Evolutionary conservation across 2,888 invertebrate species (phyloP), one percentile per base, ranked within the genome.

Genomic region (Oscheius sp.): DNA sequence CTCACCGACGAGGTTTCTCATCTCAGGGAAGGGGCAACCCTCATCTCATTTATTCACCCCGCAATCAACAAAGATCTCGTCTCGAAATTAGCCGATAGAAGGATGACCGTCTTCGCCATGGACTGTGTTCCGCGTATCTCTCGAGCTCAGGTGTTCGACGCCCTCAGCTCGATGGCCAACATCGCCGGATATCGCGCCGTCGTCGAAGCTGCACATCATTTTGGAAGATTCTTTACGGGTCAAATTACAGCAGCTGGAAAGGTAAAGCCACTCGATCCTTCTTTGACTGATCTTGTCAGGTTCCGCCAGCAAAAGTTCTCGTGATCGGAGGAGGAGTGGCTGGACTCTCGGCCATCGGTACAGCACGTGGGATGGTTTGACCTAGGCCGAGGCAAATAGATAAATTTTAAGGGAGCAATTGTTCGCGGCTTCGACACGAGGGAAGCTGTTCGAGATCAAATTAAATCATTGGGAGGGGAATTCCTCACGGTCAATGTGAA

Each of bases 291-390:
- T n/a, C 21, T 61, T 25, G 69, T 2, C 18, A 74, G 88, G 94
- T 95, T 25, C 94, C 94, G 0, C 95, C 95, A 7, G 94, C 94
- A 69, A 94, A 94, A 89, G 93, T 95, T 81, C 90, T 95, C 79
- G 93, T 95, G 46, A 93, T 95, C 83, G 95, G 95, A 77, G 95
- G 94, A 63, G 95, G 95, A 68, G 95, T 95, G 58, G 95, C 95
- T 53, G 95, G 95, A 58, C 90, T 95, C 80, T 93, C 94, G 35
- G 94, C 95, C 29, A 93, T 93, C 68, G 94, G 93, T 29, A 94
- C 94, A 86, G 94, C 95, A 53, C 85, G 93, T 92, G 91, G 93
- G 89, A 94, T 95, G 94, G 84, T 85, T 72, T 23, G 61, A 61
- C 18, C 27, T 18, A 43, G 43, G 2, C 13, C 45, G 16, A 23